Evolutionary conservation across 1,140 invertebrate genomes (phyloP).

Genomic region (Asobara japonica): DNA sequence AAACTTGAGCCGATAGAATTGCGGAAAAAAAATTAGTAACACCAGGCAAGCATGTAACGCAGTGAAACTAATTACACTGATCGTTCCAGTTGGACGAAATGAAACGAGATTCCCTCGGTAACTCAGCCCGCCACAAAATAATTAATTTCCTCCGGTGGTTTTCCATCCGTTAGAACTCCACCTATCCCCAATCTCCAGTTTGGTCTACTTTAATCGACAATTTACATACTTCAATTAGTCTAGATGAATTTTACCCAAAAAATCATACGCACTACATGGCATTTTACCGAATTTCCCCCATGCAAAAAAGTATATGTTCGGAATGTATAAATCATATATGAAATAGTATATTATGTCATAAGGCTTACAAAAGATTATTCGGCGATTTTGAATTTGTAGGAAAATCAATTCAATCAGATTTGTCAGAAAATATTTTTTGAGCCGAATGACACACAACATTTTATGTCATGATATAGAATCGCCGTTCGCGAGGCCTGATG

Average conservation of each 20-base stretch:
- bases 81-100: conserved; percentile 7
- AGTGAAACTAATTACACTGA: conserved; percentile 11
- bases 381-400: no score
- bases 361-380: no score
- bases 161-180: background rate
- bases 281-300: no score
- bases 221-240: background rate
- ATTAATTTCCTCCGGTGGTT: conserved; percentile 17
- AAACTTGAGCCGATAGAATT: background rate
- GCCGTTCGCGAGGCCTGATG: no score
- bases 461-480: no score
- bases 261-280: no score
- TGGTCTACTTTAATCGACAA: background rate
- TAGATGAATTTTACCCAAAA: background rate
- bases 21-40: background rate
- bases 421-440: no score
- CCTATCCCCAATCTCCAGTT: background rate
- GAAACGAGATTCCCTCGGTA: background rate
- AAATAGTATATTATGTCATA: no score
- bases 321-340: no score
- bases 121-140: conserved; percentile 12
- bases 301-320: no score
- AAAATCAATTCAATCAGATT: no score
- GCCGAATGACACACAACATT: no score
- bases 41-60: background rate